Base-by-base conservation (phyloP, 2,113 vertebrate species). In the Physeter macrocephalus region DNA sequence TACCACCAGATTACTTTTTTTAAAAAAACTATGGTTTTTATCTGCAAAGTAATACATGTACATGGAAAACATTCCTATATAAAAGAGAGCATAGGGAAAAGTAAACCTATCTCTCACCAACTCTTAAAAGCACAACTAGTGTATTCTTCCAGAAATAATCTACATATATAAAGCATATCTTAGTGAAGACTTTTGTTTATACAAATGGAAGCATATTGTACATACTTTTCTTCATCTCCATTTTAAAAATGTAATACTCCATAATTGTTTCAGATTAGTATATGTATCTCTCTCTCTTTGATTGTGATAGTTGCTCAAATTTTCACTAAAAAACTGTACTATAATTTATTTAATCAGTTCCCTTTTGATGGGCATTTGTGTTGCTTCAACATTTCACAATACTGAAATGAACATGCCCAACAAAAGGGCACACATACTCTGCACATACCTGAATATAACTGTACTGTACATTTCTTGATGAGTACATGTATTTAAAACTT, bases 21-120 rank as follows among this genome's bases (percentile, higher is more conserved):
- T 0, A 90, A n/a, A 17, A 93, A n/a, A 78, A 90, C 41, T 92
- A 89, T 4, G 7, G 15, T 36, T 82, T 92, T 97, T 95, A 88
- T 31, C 9, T 57, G 36, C 36, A 66, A 88, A 85, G 20, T 82
- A 96, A 94, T 39, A 74, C 0, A 92, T 36, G 21, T 54, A 83
- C 21, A 62, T 72, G 4, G 15, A 74, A 90, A 94, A 72, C 25
- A 92, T n/a, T 66, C 8, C 87, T 34, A 54, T n/a, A 86, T 46
- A 78, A 64, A 93, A 92, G 31, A 92, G 6, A 88, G 89, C 57
- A 85, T 18, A 88, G 31, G 46, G 11, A 96, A 90, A 72, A 95
- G 41, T 34, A 92, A 92, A 88, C 23, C 66, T 69, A 75, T 9
- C 46, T 83, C 52, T 85, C 64, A 92, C 21, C 2, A 80, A 88